Conservation (phyloP, 2,113 vertebrate genomes). For the Piprites chloris region DNA sequence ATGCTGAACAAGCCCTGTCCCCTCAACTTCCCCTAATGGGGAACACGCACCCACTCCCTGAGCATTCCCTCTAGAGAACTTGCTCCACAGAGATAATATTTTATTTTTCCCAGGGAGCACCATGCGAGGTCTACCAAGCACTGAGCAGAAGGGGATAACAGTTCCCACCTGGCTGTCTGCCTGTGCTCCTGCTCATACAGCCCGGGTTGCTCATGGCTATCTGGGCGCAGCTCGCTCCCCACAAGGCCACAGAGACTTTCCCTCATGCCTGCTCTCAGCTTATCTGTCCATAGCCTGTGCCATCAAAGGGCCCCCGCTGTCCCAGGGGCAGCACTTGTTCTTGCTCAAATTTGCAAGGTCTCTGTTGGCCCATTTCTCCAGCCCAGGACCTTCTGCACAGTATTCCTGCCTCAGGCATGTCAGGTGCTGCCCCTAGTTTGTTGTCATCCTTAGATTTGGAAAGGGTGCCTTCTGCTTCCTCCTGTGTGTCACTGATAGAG, state of each 20-base stretch:
- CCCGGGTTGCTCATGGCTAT: not conserved
- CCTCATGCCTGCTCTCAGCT: not conserved
- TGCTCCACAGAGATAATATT: not conserved
- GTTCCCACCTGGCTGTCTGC: not conserved
- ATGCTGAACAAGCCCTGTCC: not conserved
- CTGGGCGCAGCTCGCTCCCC: not conserved
- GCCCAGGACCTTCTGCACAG: not conserved
- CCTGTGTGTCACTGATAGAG: not conserved
- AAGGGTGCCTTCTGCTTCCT: not conserved
- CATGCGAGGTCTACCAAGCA: accelerated
- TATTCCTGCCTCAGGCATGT: not conserved
- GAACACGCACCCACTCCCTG: not conserved
- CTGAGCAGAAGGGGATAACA: not conserved
- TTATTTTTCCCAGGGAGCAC: not conserved
- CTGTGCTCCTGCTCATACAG: not conserved
- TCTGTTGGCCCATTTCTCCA: not conserved
- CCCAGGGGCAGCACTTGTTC: not conserved
- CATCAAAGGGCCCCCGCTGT: not conserved
- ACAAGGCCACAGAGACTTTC: not conserved
- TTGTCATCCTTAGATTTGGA: not conserved
- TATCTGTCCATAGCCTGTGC: not conserved
- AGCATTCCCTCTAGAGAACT: not conserved
- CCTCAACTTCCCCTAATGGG: not conserved
- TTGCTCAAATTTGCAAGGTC: not conserved
- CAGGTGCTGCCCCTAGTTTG: accelerated